Evolutionary conservation across 2,113 vertebrate species (phyloP).

Genomic region (Scytalopus superciliaris): DNA sequence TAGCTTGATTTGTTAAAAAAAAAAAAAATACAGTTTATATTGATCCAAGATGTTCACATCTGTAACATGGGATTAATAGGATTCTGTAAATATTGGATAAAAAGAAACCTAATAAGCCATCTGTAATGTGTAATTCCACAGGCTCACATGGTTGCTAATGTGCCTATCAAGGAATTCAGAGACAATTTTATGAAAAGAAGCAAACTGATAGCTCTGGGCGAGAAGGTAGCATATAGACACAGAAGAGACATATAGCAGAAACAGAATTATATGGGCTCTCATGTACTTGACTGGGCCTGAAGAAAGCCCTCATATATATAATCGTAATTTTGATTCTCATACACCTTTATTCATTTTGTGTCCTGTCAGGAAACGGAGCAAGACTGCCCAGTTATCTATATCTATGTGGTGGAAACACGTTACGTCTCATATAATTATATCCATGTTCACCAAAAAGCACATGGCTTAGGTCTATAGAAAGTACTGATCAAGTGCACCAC

Average conservation of each 20-base stretch:
- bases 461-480: background rate
- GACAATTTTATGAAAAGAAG: background rate
- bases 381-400: background rate
- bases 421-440: background rate
- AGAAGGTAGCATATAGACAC: background rate
- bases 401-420: background rate
- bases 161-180: background rate
- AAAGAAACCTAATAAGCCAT: background rate
- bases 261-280: background rate
- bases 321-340: background rate
- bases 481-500: background rate
- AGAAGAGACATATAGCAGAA: accelerated
- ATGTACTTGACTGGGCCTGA: background rate
- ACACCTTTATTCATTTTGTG: background rate
- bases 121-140: background rate
- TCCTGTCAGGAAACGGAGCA: background rate
- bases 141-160: background rate
- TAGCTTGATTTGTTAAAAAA: background rate
- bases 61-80: background rate
- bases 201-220: background rate
- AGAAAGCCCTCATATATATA: background rate
- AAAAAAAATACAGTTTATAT: background rate
- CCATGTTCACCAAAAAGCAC: background rate
- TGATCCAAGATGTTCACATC: background rate
- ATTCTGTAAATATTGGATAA: background rate